Evolutionary conservation across 2,888 invertebrate species (phyloP).

Genomic region (Stegana nigrithorax): DNA sequence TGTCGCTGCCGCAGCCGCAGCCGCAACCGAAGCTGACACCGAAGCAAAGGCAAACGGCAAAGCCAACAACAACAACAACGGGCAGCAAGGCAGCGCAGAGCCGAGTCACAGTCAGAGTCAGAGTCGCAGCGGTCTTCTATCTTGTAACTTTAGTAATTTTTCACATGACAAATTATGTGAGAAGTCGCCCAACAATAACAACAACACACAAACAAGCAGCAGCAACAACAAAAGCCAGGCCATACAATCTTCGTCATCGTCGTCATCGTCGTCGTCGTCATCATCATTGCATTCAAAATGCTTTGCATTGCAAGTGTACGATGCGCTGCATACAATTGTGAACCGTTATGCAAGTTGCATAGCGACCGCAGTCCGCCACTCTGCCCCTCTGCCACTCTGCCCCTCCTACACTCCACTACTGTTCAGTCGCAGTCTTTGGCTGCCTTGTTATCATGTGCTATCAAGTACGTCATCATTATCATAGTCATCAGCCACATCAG

Average conservation of each 20-base stretch:
- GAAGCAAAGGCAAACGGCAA: no score
- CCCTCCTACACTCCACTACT: no score
- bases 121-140: no score
- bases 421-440: not conserved
- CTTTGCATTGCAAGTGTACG: constrained; percentile 2
- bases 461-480: constrained; percentile 58
- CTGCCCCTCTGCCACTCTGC: no score
- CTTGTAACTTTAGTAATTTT: constrained; percentile 64
- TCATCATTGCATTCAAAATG: constrained; percentile 26
- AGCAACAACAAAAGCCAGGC: constrained; percentile 4
- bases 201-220: constrained; percentile 20
- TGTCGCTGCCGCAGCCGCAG: no score
- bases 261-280: constrained; percentile 36
- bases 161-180: constrained; percentile 65
- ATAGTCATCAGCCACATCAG: constrained; percentile 29
- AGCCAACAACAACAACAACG: no score
- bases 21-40: no score
- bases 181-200: constrained; percentile 37
- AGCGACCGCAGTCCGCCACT: no score
- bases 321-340: not conserved
- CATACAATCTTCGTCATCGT: constrained; percentile 10
- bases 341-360: constrained; percentile 5
- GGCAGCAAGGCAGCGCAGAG: no score
- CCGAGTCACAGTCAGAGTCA: no score
- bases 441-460: constrained; percentile 46